A percentile compares a stretch with the other conserved stretches of the same genome.
These are phyloP conservation scores for Poeciliopsis turneri DNA, from an alignment of 2,797 vertebrate genomes.

Conservation along the genomic window DNA sequence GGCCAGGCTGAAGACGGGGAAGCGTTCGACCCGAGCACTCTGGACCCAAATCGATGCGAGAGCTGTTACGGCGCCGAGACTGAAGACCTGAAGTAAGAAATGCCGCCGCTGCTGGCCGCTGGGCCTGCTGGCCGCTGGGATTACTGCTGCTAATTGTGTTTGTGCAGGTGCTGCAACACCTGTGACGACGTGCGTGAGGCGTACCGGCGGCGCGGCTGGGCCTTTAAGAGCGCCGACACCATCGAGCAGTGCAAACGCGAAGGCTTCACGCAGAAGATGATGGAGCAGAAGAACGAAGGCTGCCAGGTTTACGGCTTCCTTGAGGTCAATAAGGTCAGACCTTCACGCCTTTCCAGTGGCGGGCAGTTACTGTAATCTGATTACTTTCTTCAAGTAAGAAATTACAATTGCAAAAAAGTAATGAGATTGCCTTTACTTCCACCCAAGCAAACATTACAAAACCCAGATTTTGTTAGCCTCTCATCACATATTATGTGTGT, in stretches of 20 bases:
- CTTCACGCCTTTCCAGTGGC: not conserved
- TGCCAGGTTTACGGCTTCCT: constrained; percentile 96
- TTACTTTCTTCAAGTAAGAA: not conserved
- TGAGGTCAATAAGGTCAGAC: constrained; percentile 95
- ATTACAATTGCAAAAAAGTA: too few species aligned
- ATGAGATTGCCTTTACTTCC: too few species aligned
- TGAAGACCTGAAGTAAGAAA: constrained; percentile 89
- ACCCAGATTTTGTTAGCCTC: too few species aligned
- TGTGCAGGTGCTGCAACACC: constrained; percentile 91
- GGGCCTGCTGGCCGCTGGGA: not conserved
- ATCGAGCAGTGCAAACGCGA: constrained; percentile 97
- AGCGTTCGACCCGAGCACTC: constrained; percentile 87
- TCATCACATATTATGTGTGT: too few species aligned
- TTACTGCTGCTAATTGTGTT: not conserved
- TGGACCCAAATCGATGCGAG: constrained; percentile 93
- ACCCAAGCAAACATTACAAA: too few species aligned
- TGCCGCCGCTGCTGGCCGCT: not conserved
- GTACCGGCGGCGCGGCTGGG: constrained; percentile 94
- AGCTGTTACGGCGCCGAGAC: constrained; percentile 97
- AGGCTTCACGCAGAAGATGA: constrained; percentile 98
- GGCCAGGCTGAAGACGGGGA: constrained; percentile 89
- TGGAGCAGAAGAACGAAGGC: constrained; percentile 98
- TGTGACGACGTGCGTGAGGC: constrained; percentile 98
- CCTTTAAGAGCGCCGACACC: constrained; percentile 95
- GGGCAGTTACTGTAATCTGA: not conserved